A percentile compares a stretch with the other conserved stretches of the same genome.
phyloP scores from a whole-genome alignment of 2,113 vertebrate species.

The Gorsachius goisagi region DNA sequence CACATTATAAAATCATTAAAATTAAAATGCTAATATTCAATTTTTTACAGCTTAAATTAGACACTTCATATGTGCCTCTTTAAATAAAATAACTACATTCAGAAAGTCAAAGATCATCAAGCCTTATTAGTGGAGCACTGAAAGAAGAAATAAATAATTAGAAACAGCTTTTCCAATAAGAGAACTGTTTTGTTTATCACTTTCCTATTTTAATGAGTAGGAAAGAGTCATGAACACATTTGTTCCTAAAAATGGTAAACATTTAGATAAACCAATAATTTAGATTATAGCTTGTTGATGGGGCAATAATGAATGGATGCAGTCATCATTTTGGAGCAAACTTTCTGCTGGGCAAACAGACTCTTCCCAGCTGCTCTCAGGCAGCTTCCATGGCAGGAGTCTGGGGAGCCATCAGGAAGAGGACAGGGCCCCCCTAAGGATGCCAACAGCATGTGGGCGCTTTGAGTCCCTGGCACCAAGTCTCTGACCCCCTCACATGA shows the following conservation, averaged over 20 bases:
- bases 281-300: no score
- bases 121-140: background rate
- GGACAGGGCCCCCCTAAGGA: background rate
- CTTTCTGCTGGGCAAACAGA: background rate
- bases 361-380: background rate
- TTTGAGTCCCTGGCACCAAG: background rate
- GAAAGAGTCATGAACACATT: background rate
- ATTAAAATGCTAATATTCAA: background rate
- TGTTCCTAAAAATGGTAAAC: background rate
- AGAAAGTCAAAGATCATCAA: background rate
- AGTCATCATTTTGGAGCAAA: background rate
- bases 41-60: background rate
- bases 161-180: background rate
- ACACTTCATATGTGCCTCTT: background rate
- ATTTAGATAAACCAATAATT: background rate
- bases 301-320: rapidly evolving
- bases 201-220: background rate
- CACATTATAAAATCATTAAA: background rate
- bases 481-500: background rate
- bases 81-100: background rate
- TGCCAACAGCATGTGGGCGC: rapidly evolving
- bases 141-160: background rate
- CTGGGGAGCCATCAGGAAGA: background rate
- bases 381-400: background rate
- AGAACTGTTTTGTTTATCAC: background rate